These are phyloP conservation scores for Frankliniella fusca DNA, from an alignment of 2,888 invertebrate genomes.

Conservation along the genomic window DNA sequence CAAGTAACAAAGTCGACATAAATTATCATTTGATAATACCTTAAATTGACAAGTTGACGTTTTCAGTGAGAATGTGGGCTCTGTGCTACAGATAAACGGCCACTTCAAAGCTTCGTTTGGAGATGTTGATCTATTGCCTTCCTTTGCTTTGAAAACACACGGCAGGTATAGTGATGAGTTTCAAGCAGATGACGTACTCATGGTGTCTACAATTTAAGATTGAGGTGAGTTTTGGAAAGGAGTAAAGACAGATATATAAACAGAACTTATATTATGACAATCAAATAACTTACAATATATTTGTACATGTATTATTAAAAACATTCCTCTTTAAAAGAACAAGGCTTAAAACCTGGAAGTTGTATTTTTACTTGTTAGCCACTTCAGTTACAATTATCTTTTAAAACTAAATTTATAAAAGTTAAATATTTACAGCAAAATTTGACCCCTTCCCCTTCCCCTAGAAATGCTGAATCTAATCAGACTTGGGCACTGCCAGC, in stretches of 20 bases:
- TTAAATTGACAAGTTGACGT: no score
- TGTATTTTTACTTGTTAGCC: background rate
- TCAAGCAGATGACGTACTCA: no score
- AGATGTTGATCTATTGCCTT: no score
- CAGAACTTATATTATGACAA: background rate
- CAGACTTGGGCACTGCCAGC: background rate
- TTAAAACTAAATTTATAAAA: background rate
- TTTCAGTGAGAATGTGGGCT: no score
- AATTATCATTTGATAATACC: no score
- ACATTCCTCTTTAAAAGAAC: background rate
- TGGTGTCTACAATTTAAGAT: no score
- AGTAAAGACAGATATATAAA: background rate
- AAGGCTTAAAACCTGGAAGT: background rate
- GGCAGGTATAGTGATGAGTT: no score
- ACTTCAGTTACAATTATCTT: background rate
- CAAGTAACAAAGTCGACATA: no score
- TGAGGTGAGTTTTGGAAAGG: background rate
- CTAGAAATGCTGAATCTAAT: background rate
- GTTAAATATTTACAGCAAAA: background rate
- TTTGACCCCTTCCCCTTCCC: background rate
- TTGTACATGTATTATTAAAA: no score
- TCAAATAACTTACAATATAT: constrained; percentile 7
- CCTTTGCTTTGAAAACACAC: no score
- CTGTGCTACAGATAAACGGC: no score
- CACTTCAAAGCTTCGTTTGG: no score